Conservation (phyloP, 2,888 invertebrate genomes). For the Chloromyia formosa region DNA sequence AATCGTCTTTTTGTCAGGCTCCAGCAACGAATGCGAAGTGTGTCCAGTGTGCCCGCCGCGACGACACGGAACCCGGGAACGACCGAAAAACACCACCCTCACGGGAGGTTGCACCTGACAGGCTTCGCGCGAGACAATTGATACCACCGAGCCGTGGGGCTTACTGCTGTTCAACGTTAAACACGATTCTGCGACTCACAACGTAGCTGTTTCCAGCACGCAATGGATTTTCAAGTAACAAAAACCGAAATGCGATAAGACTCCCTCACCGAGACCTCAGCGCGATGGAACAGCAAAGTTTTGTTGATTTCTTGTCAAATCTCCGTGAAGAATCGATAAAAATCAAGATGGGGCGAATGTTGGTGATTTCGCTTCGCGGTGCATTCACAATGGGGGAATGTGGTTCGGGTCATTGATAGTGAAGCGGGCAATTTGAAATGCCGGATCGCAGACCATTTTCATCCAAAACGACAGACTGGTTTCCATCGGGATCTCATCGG, state of each 20-base stretch:
- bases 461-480: no score
- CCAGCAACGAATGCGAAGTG: background rate
- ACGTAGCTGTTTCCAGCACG: background rate
- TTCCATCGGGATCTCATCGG: no score
- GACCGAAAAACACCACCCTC: background rate
- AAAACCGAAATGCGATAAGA: background rate
- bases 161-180: background rate
- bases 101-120: conserved; percentile 12
- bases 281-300: background rate
- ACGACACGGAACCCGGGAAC: background rate
- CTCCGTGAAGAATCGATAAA: conserved; percentile 8
- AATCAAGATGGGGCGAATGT: background rate
- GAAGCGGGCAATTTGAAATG: no score
- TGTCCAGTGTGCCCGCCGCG: background rate
- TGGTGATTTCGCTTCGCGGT: background rate
- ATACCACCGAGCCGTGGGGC: background rate
- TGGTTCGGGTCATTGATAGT: background rate
- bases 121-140: conserved; percentile 13
- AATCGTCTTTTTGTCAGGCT: background rate
- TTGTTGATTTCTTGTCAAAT: conserved; percentile 24
- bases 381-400: background rate
- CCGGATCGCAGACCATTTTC: no score
- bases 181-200: background rate
- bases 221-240: background rate
- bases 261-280: background rate